Evolutionary conservation across 2,888 invertebrate species (phyloP), one percentile per base, ranked within the genome.

Genomic region (Acrobasis repandana): DNA sequence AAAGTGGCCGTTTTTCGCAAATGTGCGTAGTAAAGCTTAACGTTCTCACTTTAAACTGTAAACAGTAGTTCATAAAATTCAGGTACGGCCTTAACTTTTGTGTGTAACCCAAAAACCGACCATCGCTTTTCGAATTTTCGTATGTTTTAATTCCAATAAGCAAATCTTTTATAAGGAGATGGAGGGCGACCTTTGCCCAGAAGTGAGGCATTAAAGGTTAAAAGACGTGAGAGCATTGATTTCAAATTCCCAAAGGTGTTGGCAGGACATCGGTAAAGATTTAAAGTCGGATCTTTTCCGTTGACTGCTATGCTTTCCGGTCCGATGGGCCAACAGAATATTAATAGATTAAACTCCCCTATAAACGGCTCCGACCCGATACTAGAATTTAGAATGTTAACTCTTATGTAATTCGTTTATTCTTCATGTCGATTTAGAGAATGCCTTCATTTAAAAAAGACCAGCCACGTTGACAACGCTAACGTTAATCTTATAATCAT

Each of bases 261-360:
- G 70, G 74, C 75, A 73, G 65, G 69, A 75, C 71, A 67, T 67
- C 65, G 66, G 67, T 64, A 64, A 67, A 71, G 67, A 67, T 67
- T 72, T 72, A 70, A 61, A 50, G 62, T 67, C 63, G 65, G 66
- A 66, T 70, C 68, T 74, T 74, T 79, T 77, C 73, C 71, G 70
- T 73, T 73, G 67, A 67, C 66, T 48, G 51, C 51, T 54, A 38
- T 36, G 54, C 14, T 80, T 79, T 85, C 83, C 86, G 85, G 84
- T 80, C 75, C 73, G 76, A 69, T 75, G 66, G 70, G 67, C 70
- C 67, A 63, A 59, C 70, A 67, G 85, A 85, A 87, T 87, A 82
- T 81, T 83, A 85, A 86, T 85, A 75, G 70, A 71, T 65, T 65
- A 63, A 65, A 56, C 67, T 58, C 67, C 63, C 58, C 66, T 67